Evolutionary conservation across 2,113 vertebrate species (phyloP).

Genomic region (Hippocampus mohnikei): DNA sequence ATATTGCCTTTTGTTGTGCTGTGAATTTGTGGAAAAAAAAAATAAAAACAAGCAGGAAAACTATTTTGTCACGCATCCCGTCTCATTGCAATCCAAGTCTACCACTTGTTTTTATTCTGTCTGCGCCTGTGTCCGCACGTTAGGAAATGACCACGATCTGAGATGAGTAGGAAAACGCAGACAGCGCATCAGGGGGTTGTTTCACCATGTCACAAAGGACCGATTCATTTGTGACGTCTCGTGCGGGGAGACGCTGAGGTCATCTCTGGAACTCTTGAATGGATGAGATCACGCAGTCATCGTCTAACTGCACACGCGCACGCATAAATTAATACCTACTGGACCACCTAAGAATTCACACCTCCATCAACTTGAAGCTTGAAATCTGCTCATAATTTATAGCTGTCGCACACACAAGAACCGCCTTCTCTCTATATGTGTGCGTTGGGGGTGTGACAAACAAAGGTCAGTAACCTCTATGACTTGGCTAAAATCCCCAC

Average conservation of each 20-base stretch:
- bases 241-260: constrained; percentile 62
- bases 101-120: constrained; percentile 16
- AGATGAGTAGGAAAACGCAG: constrained; percentile 53
- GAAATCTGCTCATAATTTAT: constrained; percentile 68
- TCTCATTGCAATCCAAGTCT: not conserved
- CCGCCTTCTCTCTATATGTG: constrained; percentile 40
- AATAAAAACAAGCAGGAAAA: not conserved
- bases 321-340: constrained; percentile 13
- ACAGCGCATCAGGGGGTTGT: constrained; percentile 33
- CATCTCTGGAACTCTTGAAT: constrained; percentile 63
- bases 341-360: constrained; percentile 58
- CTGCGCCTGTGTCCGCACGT: constrained; percentile 9
- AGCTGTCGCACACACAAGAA: constrained; percentile 47
- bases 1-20: not conserved
- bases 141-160: constrained; percentile 1
- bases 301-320: constrained; percentile 22
- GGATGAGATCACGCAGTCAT: constrained; percentile 48
- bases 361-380: constrained; percentile 49
- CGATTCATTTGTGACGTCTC: constrained; percentile 69
- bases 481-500: constrained; percentile 76
- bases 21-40: not conserved
- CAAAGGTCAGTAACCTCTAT: constrained; percentile 67
- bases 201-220: constrained; percentile 55
- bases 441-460: constrained; percentile 49
- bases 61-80: not conserved